Percentiles rank a stretch among this genome's conserved stretches.
Conservation (phyloP, 2,888 invertebrate genomes). For the Dysmachus trigonus region DNA sequence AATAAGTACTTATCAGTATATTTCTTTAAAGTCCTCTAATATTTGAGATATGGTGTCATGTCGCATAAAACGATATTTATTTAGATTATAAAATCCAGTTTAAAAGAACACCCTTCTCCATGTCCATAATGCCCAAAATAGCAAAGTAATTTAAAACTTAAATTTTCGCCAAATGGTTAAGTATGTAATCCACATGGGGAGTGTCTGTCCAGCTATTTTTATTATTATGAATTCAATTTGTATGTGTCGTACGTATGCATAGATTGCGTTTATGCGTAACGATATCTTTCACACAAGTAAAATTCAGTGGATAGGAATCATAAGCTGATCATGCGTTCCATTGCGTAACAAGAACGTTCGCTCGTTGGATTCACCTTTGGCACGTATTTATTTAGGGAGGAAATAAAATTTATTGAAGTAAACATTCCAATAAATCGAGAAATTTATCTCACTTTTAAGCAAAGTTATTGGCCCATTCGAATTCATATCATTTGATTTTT, state of each 20-base stretch:
- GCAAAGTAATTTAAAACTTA: neutral
- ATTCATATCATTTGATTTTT: neutral
- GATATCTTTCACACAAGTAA: neutral
- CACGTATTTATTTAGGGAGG: neutral
- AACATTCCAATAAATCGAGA: neutral
- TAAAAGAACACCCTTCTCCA: neutral
- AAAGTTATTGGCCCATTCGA: neutral
- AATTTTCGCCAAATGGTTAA: slow-evolving; percentile 18
- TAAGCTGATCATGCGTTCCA: neutral
- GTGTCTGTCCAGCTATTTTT: slow-evolving; percentile 14
- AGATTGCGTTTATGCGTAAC: slow-evolving; percentile 24
- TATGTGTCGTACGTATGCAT: neutral
- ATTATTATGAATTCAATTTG: neutral
- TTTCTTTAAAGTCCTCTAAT: neutral
- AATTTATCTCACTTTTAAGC: neutral
- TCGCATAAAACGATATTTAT: neutral
- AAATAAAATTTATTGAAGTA: neutral
- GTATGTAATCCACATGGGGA: neutral
- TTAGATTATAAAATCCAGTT: too few relatives aligned
- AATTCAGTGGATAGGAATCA: neutral
- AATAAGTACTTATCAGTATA: neutral
- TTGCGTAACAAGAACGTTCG: neutral
- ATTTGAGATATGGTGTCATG: neutral
- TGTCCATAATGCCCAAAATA: neutral
- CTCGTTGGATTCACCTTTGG: neutral